These are phyloP conservation scores for Philhelius pedissequus DNA, from an alignment of 2,888 invertebrate species.

Conservation along the genomic window DNA sequence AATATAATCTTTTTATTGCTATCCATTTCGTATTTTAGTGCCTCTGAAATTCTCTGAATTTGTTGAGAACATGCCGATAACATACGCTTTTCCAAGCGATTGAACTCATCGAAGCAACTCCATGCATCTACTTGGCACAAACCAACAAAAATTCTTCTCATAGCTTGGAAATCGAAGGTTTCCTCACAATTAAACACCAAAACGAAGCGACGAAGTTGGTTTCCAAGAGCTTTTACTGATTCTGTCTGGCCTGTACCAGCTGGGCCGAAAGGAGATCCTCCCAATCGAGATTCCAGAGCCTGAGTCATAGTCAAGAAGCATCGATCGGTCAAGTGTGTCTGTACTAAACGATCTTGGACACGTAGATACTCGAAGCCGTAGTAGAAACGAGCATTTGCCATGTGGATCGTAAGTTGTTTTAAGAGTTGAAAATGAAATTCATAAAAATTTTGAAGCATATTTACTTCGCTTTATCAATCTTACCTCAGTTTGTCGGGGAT, in stretches of 20 bases:
- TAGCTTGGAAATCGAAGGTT: slow-evolving; percentile 99
- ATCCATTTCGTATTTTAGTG: slow-evolving; percentile 92
- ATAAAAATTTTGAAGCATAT: neutral
- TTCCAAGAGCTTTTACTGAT: slow-evolving; percentile 99
- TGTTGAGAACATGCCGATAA: slow-evolving; percentile 99
- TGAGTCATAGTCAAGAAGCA: slow-evolving; percentile 99
- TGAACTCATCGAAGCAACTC: slow-evolving; percentile 99
- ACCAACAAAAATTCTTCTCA: slow-evolving; percentile 99
- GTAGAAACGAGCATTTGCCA: slow-evolving; percentile 99
- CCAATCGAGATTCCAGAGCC: slow-evolving; percentile 96
- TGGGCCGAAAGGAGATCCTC: slow-evolving; percentile 99
- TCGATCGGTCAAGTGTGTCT: slow-evolving; percentile 98
- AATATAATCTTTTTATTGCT: slow-evolving; percentile 82
- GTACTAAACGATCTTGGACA: slow-evolving; percentile 97
- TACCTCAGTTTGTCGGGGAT: slow-evolving; percentile 93
- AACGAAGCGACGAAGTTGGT: slow-evolving; percentile 98
- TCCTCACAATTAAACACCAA: slow-evolving; percentile 99
- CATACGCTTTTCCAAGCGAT: slow-evolving; percentile 99
- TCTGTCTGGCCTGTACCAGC: slow-evolving; percentile 99
- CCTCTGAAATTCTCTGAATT: slow-evolving; percentile 99
- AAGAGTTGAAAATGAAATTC: slow-evolving; percentile 81
- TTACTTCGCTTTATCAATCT: slow-evolving; percentile 70
- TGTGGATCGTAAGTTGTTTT: slow-evolving; percentile 98
- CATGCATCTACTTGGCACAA: slow-evolving; percentile 99
- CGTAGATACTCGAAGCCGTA: slow-evolving; percentile 99